phyloP scores from a whole-genome alignment of 2,888 invertebrate species.

The Achlya flavicornis region DNA sequence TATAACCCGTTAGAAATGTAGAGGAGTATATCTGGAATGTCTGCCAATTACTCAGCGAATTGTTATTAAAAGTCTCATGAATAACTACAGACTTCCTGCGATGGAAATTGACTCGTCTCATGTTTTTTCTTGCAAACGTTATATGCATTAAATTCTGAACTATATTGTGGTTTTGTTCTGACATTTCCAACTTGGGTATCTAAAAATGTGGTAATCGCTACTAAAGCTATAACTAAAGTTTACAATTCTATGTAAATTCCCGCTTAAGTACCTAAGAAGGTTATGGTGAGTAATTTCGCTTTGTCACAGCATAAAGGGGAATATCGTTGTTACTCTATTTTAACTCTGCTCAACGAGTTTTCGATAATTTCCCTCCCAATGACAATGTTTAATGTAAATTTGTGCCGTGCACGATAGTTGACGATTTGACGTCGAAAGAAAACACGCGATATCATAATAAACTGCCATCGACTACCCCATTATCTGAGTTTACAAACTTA shows the following conservation, averaged over 20 bases:
- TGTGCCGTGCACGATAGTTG: conserved; percentile 43
- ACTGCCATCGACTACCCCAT: conserved; percentile 28
- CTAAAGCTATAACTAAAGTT: no score
- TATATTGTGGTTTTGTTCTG: background rate
- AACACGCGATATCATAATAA: conserved; percentile 58
- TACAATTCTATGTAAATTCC: background rate
- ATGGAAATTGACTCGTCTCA: background rate
- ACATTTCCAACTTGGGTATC: background rate
- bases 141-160: background rate
- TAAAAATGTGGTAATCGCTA: background rate
- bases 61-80: background rate
- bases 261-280: background rate
- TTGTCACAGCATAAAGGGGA: conserved; percentile 1
- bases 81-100: background rate
- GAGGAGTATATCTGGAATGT: background rate
- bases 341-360: conserved; percentile 14
- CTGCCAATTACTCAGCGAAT: background rate
- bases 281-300: background rate
- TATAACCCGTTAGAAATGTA: background rate
- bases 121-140: background rate
- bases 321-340: background rate
- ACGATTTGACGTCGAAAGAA: conserved; percentile 30
- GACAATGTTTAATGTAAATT: conserved; percentile 44
- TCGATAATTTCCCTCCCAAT: conserved; percentile 28
- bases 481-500: conserved; percentile 25